Evolutionary conservation across 2,888 invertebrate species (phyloP).

Genomic region (Schrankia costaestrigalis): DNA sequence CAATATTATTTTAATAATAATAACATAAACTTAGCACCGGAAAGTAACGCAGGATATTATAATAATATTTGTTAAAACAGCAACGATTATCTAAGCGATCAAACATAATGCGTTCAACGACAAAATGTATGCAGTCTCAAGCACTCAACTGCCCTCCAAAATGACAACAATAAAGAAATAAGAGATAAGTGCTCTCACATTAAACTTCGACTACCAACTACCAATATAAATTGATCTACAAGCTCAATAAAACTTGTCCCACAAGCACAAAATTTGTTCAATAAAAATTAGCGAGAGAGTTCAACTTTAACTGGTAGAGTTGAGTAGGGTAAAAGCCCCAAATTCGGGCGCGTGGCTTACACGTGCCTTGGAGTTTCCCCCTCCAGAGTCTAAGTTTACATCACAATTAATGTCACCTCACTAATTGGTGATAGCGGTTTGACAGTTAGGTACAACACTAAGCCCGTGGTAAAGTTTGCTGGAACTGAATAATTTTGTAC

Average conservation of each 20-base stretch:
- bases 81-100: conserved; percentile 18
- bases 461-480: conserved; percentile 22
- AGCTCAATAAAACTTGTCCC: background rate
- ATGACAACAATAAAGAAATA: conserved; percentile 58
- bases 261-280: background rate
- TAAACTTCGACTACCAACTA: conserved; percentile 26
- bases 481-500: conserved; percentile 16
- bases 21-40: too few species aligned
- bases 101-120: conserved; percentile 27
- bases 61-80: too few species aligned
- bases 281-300: conserved; percentile 4
- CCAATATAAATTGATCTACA: conserved; percentile 17
- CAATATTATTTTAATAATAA: too few species aligned
- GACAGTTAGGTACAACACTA: conserved; percentile 41
- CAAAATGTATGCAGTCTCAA: conserved; percentile 42
- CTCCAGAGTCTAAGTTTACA: conserved; percentile 52
- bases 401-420: conserved; percentile 64
- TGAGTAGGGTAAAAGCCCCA: conserved; percentile 43
- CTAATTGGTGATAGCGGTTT: conserved; percentile 61
- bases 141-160: conserved; percentile 51
- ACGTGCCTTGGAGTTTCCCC: conserved; percentile 45
- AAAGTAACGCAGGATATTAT: too few species aligned
- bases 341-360: conserved; percentile 56
- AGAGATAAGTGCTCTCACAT: conserved; percentile 48
- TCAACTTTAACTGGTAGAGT: conserved; percentile 18